These are phyloP conservation scores for Eutolmus rufibarbis DNA, from an alignment of 2,888 invertebrate genomes.

Conservation along the genomic window DNA sequence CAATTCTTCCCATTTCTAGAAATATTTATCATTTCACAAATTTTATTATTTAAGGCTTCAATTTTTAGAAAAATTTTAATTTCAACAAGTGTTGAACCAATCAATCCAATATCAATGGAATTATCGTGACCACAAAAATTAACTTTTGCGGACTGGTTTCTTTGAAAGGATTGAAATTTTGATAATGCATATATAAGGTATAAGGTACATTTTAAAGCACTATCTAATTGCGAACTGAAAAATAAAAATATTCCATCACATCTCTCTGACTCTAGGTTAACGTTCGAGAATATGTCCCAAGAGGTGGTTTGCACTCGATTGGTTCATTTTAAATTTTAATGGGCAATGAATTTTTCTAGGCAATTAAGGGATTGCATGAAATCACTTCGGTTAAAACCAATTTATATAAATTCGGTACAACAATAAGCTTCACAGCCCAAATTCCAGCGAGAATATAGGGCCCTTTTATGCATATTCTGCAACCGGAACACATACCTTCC, in stretches of 20 bases:
- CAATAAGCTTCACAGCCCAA: neutral
- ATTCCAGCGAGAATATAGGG: neutral
- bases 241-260: neutral
- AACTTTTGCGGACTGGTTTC: no score
- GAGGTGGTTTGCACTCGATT: neutral
- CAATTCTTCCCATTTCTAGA: no score
- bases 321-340: neutral
- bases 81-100: no score
- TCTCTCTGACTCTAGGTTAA: neutral
- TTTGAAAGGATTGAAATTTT: no score
- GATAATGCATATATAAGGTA: no score
- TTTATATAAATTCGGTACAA: neutral
- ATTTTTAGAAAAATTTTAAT: no score
- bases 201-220: no score
- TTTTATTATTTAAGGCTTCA: no score
- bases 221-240: neutral
- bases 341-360: neutral
- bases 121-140: no score
- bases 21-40: no score
- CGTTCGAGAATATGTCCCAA: neutral
- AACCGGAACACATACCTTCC: neutral
- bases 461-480: neutral
- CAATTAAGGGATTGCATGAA: neutral
- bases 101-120: no score
- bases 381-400: neutral